A percentile compares a stretch with the other conserved stretches of the same genome.
These are phyloP conservation scores for Lithophane semibrunnea DNA, from an alignment of 2,888 invertebrate genomes.

Conservation along the genomic window DNA sequence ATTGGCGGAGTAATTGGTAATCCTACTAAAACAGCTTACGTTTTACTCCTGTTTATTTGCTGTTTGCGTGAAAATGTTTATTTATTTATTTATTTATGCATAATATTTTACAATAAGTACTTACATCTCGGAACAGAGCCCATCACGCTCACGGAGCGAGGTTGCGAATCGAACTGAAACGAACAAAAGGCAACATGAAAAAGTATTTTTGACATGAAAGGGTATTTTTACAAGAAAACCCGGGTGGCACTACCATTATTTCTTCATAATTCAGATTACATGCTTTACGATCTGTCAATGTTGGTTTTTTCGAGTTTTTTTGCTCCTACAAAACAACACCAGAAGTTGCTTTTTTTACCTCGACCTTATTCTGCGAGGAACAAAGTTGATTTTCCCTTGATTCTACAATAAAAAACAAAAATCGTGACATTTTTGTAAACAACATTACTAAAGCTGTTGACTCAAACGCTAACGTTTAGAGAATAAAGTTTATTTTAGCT, in stretches of 20 bases:
- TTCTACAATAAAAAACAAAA: conserved; percentile 5
- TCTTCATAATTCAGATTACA: conserved; percentile 52
- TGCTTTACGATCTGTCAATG: conserved; percentile 57
- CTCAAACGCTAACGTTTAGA: rapidly evolving
- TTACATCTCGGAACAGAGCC: not conserved
- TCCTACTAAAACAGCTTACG: too few species aligned
- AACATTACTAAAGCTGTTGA: not conserved
- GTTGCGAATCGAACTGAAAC: not conserved
- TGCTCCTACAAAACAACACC: conserved; percentile 2
- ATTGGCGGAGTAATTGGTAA: too few species aligned
- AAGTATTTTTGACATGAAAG: not conserved
- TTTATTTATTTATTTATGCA: too few species aligned
- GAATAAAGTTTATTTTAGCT: conserved; percentile 1
- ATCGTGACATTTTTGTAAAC: conserved; percentile 23
- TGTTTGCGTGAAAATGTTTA: too few species aligned
- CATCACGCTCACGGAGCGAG: not conserved
- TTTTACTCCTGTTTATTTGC: too few species aligned
- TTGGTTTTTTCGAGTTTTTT: conserved; percentile 38
- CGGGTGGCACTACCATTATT: conserved; percentile 36
- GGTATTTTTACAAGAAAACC: conserved; percentile 23
- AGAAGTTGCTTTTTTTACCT: rapidly evolving
- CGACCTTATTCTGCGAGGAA: rapidly evolving
- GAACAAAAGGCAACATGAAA: too few species aligned
- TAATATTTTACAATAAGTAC: too few species aligned
- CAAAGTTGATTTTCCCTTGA: not conserved